Evolutionary conservation across 2,888 invertebrate genomes (phyloP), one percentile per base, ranked within the genome.

Genomic region (Hemaris fuciformis): DNA sequence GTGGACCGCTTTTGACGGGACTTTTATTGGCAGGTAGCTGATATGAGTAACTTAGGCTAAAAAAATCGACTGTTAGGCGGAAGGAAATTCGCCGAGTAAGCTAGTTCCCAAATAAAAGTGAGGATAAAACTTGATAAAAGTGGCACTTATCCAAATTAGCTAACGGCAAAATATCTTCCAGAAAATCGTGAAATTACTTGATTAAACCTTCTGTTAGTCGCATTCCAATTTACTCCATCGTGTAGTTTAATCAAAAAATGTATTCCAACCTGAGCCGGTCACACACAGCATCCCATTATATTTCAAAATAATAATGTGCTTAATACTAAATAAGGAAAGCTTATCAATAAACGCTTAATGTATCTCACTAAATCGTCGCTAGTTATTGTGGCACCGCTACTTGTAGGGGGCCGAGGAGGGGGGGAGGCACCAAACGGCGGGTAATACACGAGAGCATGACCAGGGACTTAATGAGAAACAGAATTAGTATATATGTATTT

Each of bases 331-430:
- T 13, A n/a, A 79, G 74, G 76, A 84, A 80, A 82, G 75, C 82
- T 82, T 84, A 83, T 73, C 81, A 84, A 83, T 79, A 80, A 53
- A 83, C 80, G 70, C 81, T 81, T 81, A 83, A 79, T 74, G 81
- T 73, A 71, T 59, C 62, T 62, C 62, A 62, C 62, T 62, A 62
- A 56, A 13, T 43, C 53, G 62, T 62, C 62, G 59, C 62, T 62
- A 62, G 53, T 15, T 46, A 38, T 58, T 27, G 53, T 53, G 53
- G 53, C 53, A 53, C 31, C 31, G 27, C 31, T 53, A 53, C 23
- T n/a, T 38, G n/a, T n/a, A n/a, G 38, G 38, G 20, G 43, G 23
- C 13, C 13, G 2, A 6, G 27, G 48, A 48, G 15, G 7, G 15
- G 18, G 48, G 48, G 48, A 18, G 31, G 53, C 53, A 53, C 53